A percentile compares a stretch with the other conserved stretches of the same genome.
Conservation (phyloP, 2,888 invertebrate genomes). For the Drosophila algonquin region DNA sequence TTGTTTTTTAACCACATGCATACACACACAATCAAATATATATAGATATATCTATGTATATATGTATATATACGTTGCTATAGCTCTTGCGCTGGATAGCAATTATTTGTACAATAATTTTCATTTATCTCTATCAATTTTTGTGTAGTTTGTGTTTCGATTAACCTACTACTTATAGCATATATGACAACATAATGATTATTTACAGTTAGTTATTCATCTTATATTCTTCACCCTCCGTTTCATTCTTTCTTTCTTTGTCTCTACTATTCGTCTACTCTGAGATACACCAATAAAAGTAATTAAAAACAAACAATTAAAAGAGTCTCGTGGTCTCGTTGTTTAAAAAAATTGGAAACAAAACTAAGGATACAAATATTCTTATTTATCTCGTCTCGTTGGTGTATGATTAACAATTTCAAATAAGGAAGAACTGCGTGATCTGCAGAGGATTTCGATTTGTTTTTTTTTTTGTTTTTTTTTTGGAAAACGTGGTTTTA, state of each 20-base stretch:
- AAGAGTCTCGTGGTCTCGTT: slow-evolving; percentile 73
- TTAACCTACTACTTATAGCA: slow-evolving; percentile 67
- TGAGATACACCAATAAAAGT: slow-evolving; percentile 43
- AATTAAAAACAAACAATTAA: slow-evolving; percentile 67
- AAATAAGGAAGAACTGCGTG: slow-evolving; percentile 76
- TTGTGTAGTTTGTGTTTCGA: slow-evolving; percentile 49
- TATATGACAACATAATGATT: slow-evolving; percentile 73
- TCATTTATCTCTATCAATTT: slow-evolving; percentile 69
- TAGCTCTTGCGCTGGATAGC: slow-evolving; percentile 45
- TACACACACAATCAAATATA: slow-evolving; percentile 51
- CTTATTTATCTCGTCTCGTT: not conserved
- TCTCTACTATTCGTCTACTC: slow-evolving; percentile 41
- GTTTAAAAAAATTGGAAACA: slow-evolving; percentile 43
- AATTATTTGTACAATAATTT: slow-evolving; percentile 71
- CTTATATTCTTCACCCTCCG: slow-evolving; percentile 25
- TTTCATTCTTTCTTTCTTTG: slow-evolving; percentile 19
- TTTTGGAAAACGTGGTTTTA: slow-evolving; percentile 27
- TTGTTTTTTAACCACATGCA: slow-evolving; percentile 49
- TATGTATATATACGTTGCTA: slow-evolving; percentile 41
- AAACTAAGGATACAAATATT: slow-evolving; percentile 39
- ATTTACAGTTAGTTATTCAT: slow-evolving; percentile 40
- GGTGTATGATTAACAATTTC: slow-evolving; percentile 37
- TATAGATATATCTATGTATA: slow-evolving; percentile 45
- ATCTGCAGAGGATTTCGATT: slow-evolving; percentile 43
- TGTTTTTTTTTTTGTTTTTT: slow-evolving; percentile 13